phyloP scores from a whole-genome alignment of 37 sponge, comb jelly and placozoan genomes.

The Haliclona indistincta region DNA sequence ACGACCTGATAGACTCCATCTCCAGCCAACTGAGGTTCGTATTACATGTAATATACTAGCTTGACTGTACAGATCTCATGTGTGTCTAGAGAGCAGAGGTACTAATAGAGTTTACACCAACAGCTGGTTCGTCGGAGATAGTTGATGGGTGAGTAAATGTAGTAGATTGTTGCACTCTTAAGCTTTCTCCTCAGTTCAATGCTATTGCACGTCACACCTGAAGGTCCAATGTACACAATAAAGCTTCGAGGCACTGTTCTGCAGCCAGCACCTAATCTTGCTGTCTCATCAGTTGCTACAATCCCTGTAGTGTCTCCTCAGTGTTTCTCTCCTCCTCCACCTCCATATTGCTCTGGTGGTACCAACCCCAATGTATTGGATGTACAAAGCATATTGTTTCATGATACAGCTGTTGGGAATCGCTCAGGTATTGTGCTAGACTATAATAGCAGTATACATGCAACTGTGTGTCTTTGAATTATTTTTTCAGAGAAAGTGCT shows the following conservation, averaged over 20 bases:
- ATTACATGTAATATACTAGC: no score
- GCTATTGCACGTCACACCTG: constrained; percentile 49
- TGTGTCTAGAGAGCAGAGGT: constrained; percentile 26
- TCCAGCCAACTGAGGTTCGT: constrained; percentile 32
- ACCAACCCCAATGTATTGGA: no score
- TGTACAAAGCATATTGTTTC: no score
- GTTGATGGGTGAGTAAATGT: not conserved
- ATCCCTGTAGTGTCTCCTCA: no score
- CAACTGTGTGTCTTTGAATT: not conserved
- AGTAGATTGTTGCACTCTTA: not conserved
- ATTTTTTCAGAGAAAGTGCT: constrained; percentile 33
- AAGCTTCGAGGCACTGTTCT: constrained; percentile 51
- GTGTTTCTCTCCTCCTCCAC: not conserved
- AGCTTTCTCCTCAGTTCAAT: constrained; percentile 4
- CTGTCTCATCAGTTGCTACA: no score
- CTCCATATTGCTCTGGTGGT: no score
- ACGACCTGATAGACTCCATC: constrained; percentile 24
- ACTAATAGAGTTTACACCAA: constrained; percentile 22
- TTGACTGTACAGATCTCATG: not conserved
- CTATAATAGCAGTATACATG: not conserved
- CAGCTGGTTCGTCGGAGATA: constrained; percentile 10
- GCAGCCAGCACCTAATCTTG: not conserved
- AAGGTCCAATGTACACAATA: constrained; percentile 57
- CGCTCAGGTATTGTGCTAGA: no score
- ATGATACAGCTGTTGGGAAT: no score